Evolutionary conservation across 2,888 invertebrate species (phyloP).

Genomic region (Antheraea assamensis): DNA sequence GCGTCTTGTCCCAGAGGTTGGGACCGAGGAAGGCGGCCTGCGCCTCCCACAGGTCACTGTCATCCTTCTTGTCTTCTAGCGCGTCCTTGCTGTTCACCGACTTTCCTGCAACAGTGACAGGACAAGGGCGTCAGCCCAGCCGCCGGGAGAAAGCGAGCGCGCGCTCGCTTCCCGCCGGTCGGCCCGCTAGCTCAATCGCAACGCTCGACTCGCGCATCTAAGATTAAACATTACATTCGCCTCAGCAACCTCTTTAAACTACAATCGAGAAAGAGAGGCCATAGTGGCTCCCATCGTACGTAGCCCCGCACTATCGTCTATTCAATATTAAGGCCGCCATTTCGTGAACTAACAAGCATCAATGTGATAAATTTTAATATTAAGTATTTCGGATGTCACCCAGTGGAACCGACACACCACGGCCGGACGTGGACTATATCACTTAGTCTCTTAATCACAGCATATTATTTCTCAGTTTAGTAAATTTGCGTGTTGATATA

Average conservation of each 20-base stretch:
- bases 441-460: no score
- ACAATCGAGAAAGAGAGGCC: not conserved
- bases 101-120: slow-evolving; percentile 83
- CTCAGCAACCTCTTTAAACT: slow-evolving; percentile 30
- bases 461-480: no score
- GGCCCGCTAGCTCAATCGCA: slow-evolving; percentile 8
- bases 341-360: not conserved
- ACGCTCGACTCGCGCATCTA: slow-evolving; percentile 2
- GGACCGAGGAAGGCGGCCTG: slow-evolving; percentile 98
- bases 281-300: not conserved
- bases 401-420: not conserved
- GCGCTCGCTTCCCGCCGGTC: slow-evolving; percentile 21
- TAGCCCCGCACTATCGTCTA: not conserved
- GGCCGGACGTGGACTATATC: no score
- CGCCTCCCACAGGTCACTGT: slow-evolving; percentile 95
- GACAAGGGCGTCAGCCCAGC: slow-evolving; percentile 62
- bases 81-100: slow-evolving; percentile 84
- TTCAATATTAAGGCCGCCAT: not conserved
- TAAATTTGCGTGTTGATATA: no score
- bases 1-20: slow-evolving; percentile 97
- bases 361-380: not conserved
- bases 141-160: slow-evolving; percentile 32
- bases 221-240: slow-evolving; percentile 31
- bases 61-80: slow-evolving; percentile 88
- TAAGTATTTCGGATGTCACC: not conserved